Conservation (phyloP, 2,888 invertebrate species). For the Acleris laterana region DNA sequence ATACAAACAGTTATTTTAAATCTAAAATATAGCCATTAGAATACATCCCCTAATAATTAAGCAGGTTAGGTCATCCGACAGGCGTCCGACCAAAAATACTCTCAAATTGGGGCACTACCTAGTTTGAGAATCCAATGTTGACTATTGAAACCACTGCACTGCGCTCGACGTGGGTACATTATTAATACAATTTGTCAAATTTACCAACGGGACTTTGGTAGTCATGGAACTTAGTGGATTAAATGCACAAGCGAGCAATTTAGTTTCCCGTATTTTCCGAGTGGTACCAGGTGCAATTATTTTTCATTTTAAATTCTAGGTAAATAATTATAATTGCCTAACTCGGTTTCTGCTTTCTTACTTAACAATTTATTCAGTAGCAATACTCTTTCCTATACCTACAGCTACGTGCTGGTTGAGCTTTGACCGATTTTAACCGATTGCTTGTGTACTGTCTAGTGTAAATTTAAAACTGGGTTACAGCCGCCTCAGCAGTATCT, state of each 20-base stretch:
- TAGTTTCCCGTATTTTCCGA: too few relatives aligned
- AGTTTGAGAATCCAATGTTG: constrained; percentile 17
- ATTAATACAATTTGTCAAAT: neutral
- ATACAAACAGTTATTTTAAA: neutral
- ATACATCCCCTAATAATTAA: constrained; percentile 24
- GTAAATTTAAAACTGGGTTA: constrained; percentile 79
- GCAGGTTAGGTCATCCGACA: constrained; percentile 3
- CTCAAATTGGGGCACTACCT: constrained; percentile 25
- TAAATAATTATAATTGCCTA: too few relatives aligned
- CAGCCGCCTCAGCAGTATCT: constrained; percentile 55
- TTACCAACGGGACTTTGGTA: too few relatives aligned
- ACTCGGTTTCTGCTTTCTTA: too few relatives aligned
- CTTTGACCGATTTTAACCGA: constrained; percentile 57
- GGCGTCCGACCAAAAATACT: constrained; percentile 26
- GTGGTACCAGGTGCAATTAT: too few relatives aligned
- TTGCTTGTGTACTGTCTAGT: constrained; percentile 60
- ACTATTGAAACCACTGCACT: constrained; percentile 27
- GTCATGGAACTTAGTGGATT: too few relatives aligned
- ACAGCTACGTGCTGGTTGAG: constrained; percentile 17
- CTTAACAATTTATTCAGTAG: constrained; percentile 15
- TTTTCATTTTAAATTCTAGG: too few relatives aligned
- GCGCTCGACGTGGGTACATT: neutral
- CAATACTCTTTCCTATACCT: constrained; percentile 8
- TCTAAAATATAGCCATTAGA: constrained; percentile 6
- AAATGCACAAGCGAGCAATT: too few relatives aligned